Evolutionary conservation across 2,888 invertebrate genomes (phyloP).

Genomic region (Mythimna loreyi): DNA sequence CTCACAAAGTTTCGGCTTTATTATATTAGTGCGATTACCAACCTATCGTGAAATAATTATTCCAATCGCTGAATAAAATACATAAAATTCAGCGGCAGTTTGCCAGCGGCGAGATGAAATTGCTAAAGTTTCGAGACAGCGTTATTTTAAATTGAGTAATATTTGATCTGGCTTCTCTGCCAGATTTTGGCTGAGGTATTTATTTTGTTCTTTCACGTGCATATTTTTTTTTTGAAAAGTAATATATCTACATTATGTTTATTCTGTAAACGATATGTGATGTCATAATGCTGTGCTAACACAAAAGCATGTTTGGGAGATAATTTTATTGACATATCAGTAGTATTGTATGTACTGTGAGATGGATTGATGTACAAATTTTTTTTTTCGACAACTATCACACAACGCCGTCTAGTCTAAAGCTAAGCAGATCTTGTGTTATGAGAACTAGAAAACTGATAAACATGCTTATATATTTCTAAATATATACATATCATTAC

Average conservation of each 20-base stretch:
- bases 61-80: conserved; percentile 33
- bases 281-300: too few species aligned
- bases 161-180: conserved; percentile 12
- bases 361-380: too few species aligned
- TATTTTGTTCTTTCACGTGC: background rate
- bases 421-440: too few species aligned
- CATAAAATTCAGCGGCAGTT: conserved; percentile 31
- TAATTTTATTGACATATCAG: too few species aligned
- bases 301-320: too few species aligned
- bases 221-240: background rate
- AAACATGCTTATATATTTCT: too few species aligned
- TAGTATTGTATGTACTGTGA: too few species aligned
- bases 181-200: conserved; percentile 22
- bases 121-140: conserved; percentile 44
- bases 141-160: conserved; percentile 16
- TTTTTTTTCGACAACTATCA: too few species aligned
- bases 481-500: too few species aligned
- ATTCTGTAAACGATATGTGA: background rate
- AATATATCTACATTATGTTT: background rate
- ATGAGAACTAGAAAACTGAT: too few species aligned
- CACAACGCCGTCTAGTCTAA: too few species aligned
- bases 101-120: conserved; percentile 47
- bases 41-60: conserved; percentile 27
- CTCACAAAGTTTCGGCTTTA: background rate
- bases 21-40: background rate